These are phyloP conservation scores for Sinocyclocheilus anshuiensis DNA, from an alignment of 2,113 vertebrate species.

Conservation along the genomic window DNA sequence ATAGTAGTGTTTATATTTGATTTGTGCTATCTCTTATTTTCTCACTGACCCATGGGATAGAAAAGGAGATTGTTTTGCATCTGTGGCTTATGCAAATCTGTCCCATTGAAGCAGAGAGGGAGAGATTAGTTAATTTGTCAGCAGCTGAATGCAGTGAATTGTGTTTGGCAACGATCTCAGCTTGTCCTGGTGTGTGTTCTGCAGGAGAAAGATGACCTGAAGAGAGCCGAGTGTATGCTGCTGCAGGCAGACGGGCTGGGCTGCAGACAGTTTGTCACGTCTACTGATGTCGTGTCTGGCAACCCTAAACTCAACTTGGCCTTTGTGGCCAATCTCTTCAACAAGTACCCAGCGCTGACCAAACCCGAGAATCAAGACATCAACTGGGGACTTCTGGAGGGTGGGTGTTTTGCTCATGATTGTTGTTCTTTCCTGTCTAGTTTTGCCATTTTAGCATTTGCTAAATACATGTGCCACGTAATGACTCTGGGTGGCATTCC, in stretches of 20 bases:
- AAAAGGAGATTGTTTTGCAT: background rate
- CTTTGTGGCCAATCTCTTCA: slow-evolving; percentile 96
- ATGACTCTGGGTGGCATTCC: slow-evolving; percentile 12
- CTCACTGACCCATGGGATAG: background rate
- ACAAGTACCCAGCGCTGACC: slow-evolving; percentile 93
- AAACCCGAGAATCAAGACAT: slow-evolving; percentile 95
- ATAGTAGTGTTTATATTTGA: background rate
- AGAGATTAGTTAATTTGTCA: background rate
- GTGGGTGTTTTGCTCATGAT: slow-evolving; percentile 68
- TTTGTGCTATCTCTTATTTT: background rate
- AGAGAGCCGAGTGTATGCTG: slow-evolving; percentile 90
- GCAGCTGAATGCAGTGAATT: background rate
- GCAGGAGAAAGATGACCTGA: slow-evolving; percentile 87
- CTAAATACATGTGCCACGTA: background rate
- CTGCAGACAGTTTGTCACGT: slow-evolving; percentile 93
- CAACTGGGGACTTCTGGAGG: slow-evolving; percentile 85
- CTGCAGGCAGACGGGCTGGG: slow-evolving; percentile 87
- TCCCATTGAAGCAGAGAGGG: background rate
- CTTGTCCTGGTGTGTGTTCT: slow-evolving; percentile 16
- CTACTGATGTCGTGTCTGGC: slow-evolving; percentile 87
- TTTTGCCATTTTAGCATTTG: background rate
- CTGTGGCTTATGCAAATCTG: background rate
- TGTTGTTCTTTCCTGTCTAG: background rate
- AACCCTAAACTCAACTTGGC: slow-evolving; percentile 96
- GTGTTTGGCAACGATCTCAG: background rate